Base-by-base conservation (phyloP, 2,113 vertebrate genomes). In the Rhinopomastus cyanomelas region DNA sequence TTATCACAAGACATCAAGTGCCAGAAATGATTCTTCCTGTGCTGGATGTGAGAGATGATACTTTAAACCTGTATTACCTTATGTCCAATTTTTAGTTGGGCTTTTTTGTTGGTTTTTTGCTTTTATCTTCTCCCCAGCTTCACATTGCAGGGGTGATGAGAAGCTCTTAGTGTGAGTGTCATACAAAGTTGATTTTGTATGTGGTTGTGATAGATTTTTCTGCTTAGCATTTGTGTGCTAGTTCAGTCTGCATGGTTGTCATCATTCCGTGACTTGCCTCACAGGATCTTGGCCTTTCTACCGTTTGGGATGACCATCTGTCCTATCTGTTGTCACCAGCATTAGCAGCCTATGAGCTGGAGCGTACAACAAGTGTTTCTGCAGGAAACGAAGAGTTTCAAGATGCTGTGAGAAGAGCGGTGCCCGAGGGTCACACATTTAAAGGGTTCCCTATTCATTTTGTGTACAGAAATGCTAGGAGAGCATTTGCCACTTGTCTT, bases 361-460 rank as follows among this genome's bases (percentile, higher is more conserved):
- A 99, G 90, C 98, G 99, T 62, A 97, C 98, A 27, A 98, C 98
- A 3, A 97, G 99, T 25, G 94, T 99, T 84, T 98, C 98, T 71
- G 98, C 98, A 36, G 99, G 99, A 82, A 99, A 99, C 37, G 99
- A 99, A 87, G 99, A 99, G 94, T 99, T 99, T 95, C 99, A 99
- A 84, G 99, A 99, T 66, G 98, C 98, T 0, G 97, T 99, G 57
- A 97, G 98, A 94, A 98, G 98, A 93, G 98, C 98, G 0, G 98
- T 99, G 12, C 99, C 99, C 1, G 98, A 99, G 12, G 99, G 99
- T 46, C 99, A 99, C 95, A 99, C 99, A 16, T 99, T 99, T 95
- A 99, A 99, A 97, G 99, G 98, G 32, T 99, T 99, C 93, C 99
- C 99, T 22, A 99, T 99, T 94, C 98, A 99, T 93, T 99, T 99